A percentile compares a stretch with the other conserved stretches of the same genome.
phyloP scores from a whole-genome alignment of 2,797 vertebrate genomes.

The Manis crassicaudata region DNA sequence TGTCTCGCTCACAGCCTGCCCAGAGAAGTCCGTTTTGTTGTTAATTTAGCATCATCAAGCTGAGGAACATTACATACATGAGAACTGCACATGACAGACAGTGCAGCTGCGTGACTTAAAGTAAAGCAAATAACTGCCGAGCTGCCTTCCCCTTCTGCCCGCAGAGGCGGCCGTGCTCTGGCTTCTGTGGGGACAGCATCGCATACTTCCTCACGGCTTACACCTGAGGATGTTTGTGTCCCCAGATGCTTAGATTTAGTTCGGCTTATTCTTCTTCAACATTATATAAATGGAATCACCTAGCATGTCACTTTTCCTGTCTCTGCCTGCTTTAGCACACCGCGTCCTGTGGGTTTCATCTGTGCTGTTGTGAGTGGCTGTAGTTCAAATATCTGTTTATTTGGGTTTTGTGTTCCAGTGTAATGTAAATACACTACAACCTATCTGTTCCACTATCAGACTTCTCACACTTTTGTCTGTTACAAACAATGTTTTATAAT shows the following conservation, averaged over 20 bases:
- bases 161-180: not conserved
- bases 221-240: not conserved
- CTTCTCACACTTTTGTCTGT: not conserved
- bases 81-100: not conserved
- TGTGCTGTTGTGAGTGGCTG: not conserved
- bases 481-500: not conserved
- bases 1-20: not conserved
- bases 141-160: not conserved
- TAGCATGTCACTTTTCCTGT: not conserved
- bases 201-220: not conserved
- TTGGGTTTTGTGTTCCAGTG: not conserved
- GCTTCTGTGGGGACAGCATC: not conserved
- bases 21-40: not conserved
- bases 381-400: constrained; percentile 4
- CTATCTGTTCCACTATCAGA: not conserved
- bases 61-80: not conserved
- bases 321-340: not conserved
- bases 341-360: not conserved
- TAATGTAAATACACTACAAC: not conserved
- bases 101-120: not conserved
- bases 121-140: not conserved
- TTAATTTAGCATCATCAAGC: not conserved
- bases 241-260: not conserved
- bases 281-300: not conserved
- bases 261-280: not conserved